These are phyloP conservation scores for Discoglossus pictus DNA, from an alignment of 2,797 vertebrate species.

Conservation along the genomic window DNA sequence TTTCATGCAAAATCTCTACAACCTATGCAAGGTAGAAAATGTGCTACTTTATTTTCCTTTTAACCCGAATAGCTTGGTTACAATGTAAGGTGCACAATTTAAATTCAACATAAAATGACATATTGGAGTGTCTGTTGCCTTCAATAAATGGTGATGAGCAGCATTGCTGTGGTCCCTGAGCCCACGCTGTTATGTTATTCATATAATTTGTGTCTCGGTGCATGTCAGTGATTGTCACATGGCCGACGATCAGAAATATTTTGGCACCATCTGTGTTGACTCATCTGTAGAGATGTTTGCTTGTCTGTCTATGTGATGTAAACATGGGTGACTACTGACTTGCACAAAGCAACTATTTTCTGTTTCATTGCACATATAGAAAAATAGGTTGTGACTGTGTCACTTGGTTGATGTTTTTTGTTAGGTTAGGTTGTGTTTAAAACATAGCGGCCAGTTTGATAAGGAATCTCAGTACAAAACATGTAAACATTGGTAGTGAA, in stretches of 20 bases:
- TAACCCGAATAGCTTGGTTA: too few species aligned
- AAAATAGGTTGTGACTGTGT: too few species aligned
- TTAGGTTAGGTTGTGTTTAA: too few species aligned
- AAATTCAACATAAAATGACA: slow-evolving; percentile 24
- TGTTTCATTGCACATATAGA: neutral
- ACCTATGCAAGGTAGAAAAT: too few species aligned
- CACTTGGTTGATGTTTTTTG: too few species aligned
- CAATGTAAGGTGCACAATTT: slow-evolving; percentile 36
- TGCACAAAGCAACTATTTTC: neutral
- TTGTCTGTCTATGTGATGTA: slow-evolving; percentile 29
- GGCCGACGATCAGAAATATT: slow-evolving; percentile 44
- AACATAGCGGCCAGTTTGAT: too few species aligned
- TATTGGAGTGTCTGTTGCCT: slow-evolving; percentile 40
- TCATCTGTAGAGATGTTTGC: slow-evolving; percentile 39
- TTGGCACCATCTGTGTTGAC: slow-evolving; percentile 51
- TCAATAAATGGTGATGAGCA: slow-evolving; percentile 28
- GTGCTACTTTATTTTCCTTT: too few species aligned
- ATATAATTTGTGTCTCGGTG: slow-evolving; percentile 49
- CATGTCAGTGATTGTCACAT: slow-evolving; percentile 9
- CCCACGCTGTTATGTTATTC: slow-evolving; percentile 49
- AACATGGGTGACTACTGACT: neutral
- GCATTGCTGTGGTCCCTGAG: slow-evolving; percentile 41
- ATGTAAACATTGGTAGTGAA: too few species aligned
- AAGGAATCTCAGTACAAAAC: too few species aligned
- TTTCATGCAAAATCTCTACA: too few species aligned